Evolutionary conservation across 2,113 vertebrate genomes (phyloP).

Genomic region (Psittacus erithacus): DNA sequence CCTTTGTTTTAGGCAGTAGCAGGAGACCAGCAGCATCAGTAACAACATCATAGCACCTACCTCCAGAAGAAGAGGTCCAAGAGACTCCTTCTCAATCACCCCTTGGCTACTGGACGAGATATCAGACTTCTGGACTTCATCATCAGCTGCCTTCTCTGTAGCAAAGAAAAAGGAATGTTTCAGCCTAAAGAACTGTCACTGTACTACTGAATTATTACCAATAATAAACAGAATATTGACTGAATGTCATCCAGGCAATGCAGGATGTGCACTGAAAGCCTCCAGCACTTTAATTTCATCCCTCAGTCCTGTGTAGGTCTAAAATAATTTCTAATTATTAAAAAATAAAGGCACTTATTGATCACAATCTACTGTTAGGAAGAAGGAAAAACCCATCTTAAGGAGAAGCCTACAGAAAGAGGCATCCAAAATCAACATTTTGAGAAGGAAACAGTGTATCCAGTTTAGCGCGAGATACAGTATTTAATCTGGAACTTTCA

Average conservation of each 20-base stretch:
- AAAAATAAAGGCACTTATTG: background rate
- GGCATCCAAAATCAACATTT: background rate
- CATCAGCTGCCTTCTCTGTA: slow-evolving; percentile 86
- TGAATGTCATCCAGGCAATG: background rate
- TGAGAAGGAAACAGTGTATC: background rate
- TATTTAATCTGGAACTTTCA: background rate
- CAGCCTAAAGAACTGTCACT: background rate
- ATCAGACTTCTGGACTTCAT: slow-evolving; percentile 94
- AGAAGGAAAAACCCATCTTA: background rate
- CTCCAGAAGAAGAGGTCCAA: slow-evolving; percentile 87
- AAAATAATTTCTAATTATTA: background rate
- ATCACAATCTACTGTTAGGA: background rate
- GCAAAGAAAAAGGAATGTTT: background rate
- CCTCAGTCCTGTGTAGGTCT: background rate
- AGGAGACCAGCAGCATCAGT: background rate
- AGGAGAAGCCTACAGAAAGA: background rate
- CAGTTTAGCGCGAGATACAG: background rate
- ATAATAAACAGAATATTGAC: background rate
- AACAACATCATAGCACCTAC: slow-evolving; percentile 40
- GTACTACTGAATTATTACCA: background rate
- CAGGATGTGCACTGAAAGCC: background rate
- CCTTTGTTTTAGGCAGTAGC: background rate
- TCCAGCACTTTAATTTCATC: background rate
- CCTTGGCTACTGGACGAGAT: slow-evolving; percentile 95
- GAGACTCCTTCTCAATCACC: slow-evolving; percentile 91